phyloP scores from a whole-genome alignment of 2,797 vertebrate genomes.

The Paramormyrops hopkinsi region DNA sequence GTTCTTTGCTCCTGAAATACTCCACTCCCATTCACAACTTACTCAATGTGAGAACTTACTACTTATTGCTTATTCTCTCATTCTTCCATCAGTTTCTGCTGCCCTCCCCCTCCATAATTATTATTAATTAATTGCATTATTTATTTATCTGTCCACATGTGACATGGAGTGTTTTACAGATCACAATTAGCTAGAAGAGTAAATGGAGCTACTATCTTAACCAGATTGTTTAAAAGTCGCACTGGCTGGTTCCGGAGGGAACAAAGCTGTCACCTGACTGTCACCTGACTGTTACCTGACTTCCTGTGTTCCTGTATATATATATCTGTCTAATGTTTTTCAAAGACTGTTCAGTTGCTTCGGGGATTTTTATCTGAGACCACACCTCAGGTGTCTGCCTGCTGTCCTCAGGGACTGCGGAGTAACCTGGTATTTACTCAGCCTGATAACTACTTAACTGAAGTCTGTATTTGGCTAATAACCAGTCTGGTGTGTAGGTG shows the following conservation, averaged over 20 bases:
- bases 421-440: neutral
- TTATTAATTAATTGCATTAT: neutral
- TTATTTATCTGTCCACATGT: neutral
- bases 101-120: neutral
- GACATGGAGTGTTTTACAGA: neutral
- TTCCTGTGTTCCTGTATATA: neutral
- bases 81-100: neutral
- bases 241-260: neutral
- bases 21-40: neutral
- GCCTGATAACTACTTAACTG: neutral
- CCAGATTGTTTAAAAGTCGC: neutral
- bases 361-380: neutral
- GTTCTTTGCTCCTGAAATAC: neutral
- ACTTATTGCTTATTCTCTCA: neutral
- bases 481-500: neutral
- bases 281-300: neutral
- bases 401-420: neutral
- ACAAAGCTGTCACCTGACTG: neutral
- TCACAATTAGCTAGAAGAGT: neutral
- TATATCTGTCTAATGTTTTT: neutral
- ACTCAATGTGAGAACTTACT: neutral
- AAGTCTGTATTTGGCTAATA: neutral
- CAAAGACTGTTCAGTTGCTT: neutral
- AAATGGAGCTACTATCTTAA: neutral
- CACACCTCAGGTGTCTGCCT: neutral